phyloP scores from a whole-genome alignment of 37 sponge, comb jelly and placozoan genomes.

The Tethya wilhelma region DNA sequence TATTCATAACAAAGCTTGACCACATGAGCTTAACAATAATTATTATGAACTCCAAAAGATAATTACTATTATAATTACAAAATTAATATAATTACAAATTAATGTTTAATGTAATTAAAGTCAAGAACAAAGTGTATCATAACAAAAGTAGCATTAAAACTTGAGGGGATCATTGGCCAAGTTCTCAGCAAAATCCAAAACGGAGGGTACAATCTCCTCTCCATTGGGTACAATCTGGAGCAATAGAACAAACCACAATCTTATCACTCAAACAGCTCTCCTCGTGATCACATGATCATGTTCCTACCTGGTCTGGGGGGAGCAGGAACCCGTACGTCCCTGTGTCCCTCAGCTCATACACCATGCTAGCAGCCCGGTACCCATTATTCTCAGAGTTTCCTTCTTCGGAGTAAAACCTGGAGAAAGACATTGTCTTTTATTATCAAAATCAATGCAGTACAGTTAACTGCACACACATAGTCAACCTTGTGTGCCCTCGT shows the following conservation, averaged over 20 bases:
- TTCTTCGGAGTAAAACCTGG: conserved; percentile 62
- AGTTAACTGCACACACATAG: neutral
- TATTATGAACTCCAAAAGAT: too few species aligned
- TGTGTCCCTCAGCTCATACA: conserved; percentile 75
- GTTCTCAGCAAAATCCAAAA: conserved; percentile 29
- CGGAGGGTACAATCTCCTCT: conserved; percentile 62
- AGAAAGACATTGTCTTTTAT: neutral
- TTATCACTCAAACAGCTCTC: too few species aligned
- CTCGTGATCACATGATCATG: too few species aligned
- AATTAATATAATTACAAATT: too few species aligned
- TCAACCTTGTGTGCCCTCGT: neutral
- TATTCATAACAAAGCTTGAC: too few species aligned
- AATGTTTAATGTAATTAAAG: too few species aligned
- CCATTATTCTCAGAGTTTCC: conserved; percentile 31
- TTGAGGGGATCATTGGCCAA: conserved; percentile 35
- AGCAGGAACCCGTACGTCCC: conserved; percentile 59
- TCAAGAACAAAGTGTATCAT: too few species aligned
- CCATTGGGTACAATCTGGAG: conserved; percentile 66
- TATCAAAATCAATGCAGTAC: neutral
- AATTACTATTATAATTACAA: too few species aligned
- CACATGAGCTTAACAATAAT: too few species aligned
- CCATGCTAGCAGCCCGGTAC: conserved; percentile 62
- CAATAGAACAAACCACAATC: neutral
- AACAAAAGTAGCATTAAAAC: too few species aligned
- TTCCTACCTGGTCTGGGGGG: conserved; percentile 47